These are phyloP conservation scores for Anoplophora glabripennis DNA, from an alignment of 1,140 invertebrate species.

Conservation along the genomic window DNA sequence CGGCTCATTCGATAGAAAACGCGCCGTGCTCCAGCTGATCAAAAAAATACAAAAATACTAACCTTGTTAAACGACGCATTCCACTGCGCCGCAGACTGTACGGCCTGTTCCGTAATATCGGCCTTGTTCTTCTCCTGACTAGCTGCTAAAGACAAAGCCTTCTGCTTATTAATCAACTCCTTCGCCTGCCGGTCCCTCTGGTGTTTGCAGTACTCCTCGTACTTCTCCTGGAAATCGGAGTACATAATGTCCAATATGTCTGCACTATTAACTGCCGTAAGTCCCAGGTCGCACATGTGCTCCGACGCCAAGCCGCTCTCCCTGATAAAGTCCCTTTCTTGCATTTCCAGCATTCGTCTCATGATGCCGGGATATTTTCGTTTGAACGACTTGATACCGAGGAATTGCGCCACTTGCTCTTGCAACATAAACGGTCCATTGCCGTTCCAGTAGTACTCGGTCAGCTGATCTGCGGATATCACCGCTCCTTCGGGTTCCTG, in stretches of 20 bases:
- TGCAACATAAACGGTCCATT: slow-evolving; percentile 79
- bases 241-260: slow-evolving; percentile 95
- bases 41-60: slow-evolving; percentile 4
- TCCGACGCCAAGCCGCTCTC: slow-evolving; percentile 81
- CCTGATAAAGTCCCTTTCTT: slow-evolving; percentile 86
- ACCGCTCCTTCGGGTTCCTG: slow-evolving; percentile 60
- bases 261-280: slow-evolving; percentile 86
- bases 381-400: slow-evolving; percentile 93
- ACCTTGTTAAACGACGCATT: slow-evolving; percentile 80
- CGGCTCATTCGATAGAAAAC: too few relatives aligned
- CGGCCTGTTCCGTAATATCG: slow-evolving; percentile 81
- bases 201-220: slow-evolving; percentile 85
- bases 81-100: slow-evolving; percentile 83
- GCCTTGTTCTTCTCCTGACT: slow-evolving; percentile 51
- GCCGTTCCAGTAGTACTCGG: slow-evolving; percentile 92
- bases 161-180: slow-evolving; percentile 70
- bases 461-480: slow-evolving; percentile 81
- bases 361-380: slow-evolving; percentile 83
- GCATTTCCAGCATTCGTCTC: slow-evolving; percentile 79
- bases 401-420: slow-evolving; percentile 88
- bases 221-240: slow-evolving; percentile 91
- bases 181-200: slow-evolving; percentile 76
- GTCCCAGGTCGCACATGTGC: slow-evolving; percentile 88
- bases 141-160: slow-evolving; percentile 45
- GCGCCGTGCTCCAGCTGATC: neutral